phyloP scores from a whole-genome alignment of 1,140 invertebrate species.

The Acromyrmex charruanus region DNA sequence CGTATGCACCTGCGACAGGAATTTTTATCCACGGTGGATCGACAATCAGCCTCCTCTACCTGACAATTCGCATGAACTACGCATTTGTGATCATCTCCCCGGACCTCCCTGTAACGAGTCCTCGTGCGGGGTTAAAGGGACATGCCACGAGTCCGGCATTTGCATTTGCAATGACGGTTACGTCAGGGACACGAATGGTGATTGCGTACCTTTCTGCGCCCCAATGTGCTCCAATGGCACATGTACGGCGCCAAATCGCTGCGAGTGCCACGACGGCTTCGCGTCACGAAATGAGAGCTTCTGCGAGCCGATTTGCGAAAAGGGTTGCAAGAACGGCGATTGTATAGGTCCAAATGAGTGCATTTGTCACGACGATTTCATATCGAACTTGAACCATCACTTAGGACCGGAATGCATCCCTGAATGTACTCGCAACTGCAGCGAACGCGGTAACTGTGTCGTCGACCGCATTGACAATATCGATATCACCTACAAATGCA shows the following conservation, averaged over 20 bases:
- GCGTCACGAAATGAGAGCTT: constrained; percentile 23
- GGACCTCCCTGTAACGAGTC: constrained; percentile 73
- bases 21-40: constrained; percentile 54
- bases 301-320: constrained; percentile 69
- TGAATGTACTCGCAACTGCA: constrained; percentile 63
- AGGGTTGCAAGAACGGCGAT: constrained; percentile 74
- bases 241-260: constrained; percentile 75
- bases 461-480: neutral
- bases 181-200: constrained; percentile 20
- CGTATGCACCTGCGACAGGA: constrained; percentile 72
- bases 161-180: constrained; percentile 79
- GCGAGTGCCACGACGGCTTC: constrained; percentile 74
- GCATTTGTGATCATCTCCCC: constrained; percentile 78
- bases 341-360: constrained; percentile 78
- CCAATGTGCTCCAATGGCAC: constrained; percentile 72
- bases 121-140: constrained; percentile 69
- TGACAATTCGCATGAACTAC: constrained; percentile 18
- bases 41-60: neutral
- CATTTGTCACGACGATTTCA: constrained; percentile 69
- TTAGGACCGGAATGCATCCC: constrained; percentile 60
- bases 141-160: constrained; percentile 73
- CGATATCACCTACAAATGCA: constrained; percentile 44
- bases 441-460: constrained; percentile 56
- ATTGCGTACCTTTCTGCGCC: constrained; percentile 68
- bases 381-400: neutral